Percentiles rank a stretch among this genome's conserved stretches.
These are phyloP conservation scores for Asobara japonica DNA, from an alignment of 1,140 invertebrate species.

Conservation along the genomic window DNA sequence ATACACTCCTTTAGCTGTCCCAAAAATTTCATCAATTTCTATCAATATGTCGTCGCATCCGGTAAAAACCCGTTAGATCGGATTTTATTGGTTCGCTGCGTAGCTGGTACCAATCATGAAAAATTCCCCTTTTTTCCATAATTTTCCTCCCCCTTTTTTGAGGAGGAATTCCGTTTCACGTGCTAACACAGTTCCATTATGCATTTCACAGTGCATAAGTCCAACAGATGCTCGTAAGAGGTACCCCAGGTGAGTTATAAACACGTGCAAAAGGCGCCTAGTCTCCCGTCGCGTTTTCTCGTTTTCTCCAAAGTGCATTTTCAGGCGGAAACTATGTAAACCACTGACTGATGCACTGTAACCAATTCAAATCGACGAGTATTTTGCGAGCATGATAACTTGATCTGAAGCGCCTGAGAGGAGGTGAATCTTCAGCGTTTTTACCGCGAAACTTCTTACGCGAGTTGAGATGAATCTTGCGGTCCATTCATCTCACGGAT, in stretches of 20 bases:
- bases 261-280: background rate
- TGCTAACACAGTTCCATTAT: conserved; percentile 41
- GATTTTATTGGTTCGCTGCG: too few relatives aligned
- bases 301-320: background rate
- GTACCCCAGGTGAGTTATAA: background rate
- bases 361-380: background rate
- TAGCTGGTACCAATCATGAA: too few relatives aligned
- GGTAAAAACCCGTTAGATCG: too few relatives aligned
- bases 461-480: background rate
- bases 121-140: background rate
- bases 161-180: conserved; percentile 18
- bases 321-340: background rate
- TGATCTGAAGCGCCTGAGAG: background rate
- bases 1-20: background rate
- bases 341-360: background rate
- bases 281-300: conserved; percentile 25
- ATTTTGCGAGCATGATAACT: background rate
- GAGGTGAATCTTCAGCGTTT: too few relatives aligned
- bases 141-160: background rate
- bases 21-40: too few relatives aligned
- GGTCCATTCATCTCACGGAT: too few relatives aligned
- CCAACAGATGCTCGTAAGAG: conserved; percentile 38
- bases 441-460: too few relatives aligned
- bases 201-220: conserved; percentile 62
- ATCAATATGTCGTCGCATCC: too few relatives aligned